Evolutionary conservation across 2,888 invertebrate genomes (phyloP), one percentile per base, ranked within the genome.

Genomic region (Agriopis aurantiaria): DNA sequence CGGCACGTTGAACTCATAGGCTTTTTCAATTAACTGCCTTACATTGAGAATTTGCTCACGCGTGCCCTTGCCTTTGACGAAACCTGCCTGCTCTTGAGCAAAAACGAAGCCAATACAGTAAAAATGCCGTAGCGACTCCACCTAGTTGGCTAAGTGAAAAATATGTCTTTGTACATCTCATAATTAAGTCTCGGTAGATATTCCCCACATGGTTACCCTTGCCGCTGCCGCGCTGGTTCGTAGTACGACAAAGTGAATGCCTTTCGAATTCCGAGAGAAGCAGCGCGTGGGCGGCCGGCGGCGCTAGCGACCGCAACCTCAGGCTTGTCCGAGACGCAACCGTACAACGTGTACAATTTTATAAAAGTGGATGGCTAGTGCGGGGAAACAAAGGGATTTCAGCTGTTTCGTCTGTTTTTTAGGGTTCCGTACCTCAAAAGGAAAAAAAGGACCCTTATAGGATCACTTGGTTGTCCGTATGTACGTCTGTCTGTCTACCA

Each of bases 251-350:
- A 55, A 70, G 73, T 58, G 65, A 89, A 93, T 93, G 88, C 92
- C 93, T 92, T 93, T 93, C 92, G 85, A 93, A 93, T 93, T 92
- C 93, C 93, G 84, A 91, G 88, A 88, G 86, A 81, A 77, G 78
- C 69, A 73, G 73, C 79, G 90, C 88, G 93, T 92, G 91, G 91
- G 93, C 80, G 89, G 86, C 85, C 86, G 49, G 8, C 49, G 49
- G 83, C 84, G 82, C 84, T 83, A 79, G 72, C 62, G 69, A 70
- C 71, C 65, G 69, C 74, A 70, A 69, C 68, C 61, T 46, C 49
- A 49, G 33, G 49, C 60, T 14, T 45, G 57, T 57, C 57, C 46
- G 33, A 46, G n/a, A 43, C 23, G 33, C 46, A 58, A 11, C 23
- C 46, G 33, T 23, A 33, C 58, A 57, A 43, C 23, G 57, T 8